Evolutionary conservation across 2,888 invertebrate genomes (phyloP).

Genomic region (Dynastes hyllus): DNA sequence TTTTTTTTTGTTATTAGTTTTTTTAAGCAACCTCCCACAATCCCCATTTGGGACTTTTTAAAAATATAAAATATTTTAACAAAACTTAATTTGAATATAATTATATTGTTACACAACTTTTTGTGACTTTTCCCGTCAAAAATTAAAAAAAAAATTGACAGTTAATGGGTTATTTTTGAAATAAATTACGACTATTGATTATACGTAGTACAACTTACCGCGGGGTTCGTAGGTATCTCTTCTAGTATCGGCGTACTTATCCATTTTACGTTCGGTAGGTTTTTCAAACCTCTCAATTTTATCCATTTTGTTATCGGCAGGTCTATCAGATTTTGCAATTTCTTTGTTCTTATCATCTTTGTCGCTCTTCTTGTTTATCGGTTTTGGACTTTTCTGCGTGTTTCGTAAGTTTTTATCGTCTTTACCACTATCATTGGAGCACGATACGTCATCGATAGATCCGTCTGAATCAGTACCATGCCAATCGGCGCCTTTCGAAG

Average conservation of each 20-base stretch:
- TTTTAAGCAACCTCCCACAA: too few relatives aligned
- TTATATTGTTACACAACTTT: too few relatives aligned
- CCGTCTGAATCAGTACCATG: constrained; percentile 83
- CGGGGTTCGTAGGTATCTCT: constrained; percentile 88
- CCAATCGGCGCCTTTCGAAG: constrained; percentile 71
- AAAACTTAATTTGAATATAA: too few relatives aligned
- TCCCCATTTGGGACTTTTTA: too few relatives aligned
- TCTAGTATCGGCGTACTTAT: constrained; percentile 68
- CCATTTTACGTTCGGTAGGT: constrained; percentile 59
- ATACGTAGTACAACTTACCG: constrained; percentile 64
- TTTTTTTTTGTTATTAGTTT: too few relatives aligned
- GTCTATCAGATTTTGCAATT: constrained; percentile 63
- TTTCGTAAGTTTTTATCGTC: constrained; percentile 71
- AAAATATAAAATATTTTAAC: too few relatives aligned
- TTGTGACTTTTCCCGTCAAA: too few relatives aligned
- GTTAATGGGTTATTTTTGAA: too few relatives aligned
- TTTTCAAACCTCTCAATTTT: constrained; percentile 57
- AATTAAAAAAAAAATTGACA: too few relatives aligned
- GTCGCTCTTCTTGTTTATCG: constrained; percentile 70
- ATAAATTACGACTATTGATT: too few relatives aligned
- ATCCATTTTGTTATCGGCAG: constrained; percentile 53
- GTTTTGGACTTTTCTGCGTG: constrained; percentile 74
- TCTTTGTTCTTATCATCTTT: constrained; percentile 76
- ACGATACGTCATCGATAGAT: constrained; percentile 81
- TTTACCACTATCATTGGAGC: constrained; percentile 74